A percentile compares a stretch with the other conserved stretches of the same genome.
These are phyloP conservation scores for Tridacna crocea DNA, from an alignment of 2,888 invertebrate genomes.

Conservation along the genomic window DNA sequence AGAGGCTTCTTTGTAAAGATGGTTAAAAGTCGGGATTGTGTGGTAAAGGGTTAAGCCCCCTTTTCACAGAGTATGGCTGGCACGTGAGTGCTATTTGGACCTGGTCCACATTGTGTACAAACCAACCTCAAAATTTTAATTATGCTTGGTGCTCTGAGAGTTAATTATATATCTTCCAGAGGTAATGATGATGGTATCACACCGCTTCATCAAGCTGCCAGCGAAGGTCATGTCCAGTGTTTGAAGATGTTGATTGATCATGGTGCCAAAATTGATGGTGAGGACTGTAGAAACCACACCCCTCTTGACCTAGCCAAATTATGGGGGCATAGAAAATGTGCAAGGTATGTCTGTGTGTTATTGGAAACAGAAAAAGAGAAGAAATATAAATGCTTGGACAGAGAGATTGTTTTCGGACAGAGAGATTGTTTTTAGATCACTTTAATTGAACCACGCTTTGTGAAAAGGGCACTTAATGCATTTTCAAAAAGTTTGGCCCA, in stretches of 20 bases:
- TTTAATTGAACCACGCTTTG: background rate
- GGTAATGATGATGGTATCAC: slow-evolving; percentile 83
- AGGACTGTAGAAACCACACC: slow-evolving; percentile 82
- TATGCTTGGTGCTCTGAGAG: background rate
- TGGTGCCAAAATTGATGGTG: slow-evolving; percentile 79
- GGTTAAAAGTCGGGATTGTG: no score
- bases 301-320: slow-evolving; percentile 84
- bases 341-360: slow-evolving; percentile 75
- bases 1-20: no score
- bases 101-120: no score
- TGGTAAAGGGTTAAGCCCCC: no score
- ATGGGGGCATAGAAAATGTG: slow-evolving; percentile 84
- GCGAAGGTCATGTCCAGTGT: slow-evolving; percentile 83
- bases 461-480: no score
- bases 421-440: no score
- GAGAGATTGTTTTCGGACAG: background rate
- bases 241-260: slow-evolving; percentile 81
- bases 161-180: slow-evolving; percentile 63
- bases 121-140: no score
- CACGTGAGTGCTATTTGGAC: no score
- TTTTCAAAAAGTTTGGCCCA: no score
- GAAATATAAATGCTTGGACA: background rate
- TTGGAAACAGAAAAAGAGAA: background rate
- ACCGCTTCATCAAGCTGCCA: slow-evolving; percentile 84
- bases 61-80: no score